These are phyloP conservation scores for Noctuana brunneofusca DNA, from an alignment of 2,888 invertebrate genomes.

Conservation along the genomic window DNA sequence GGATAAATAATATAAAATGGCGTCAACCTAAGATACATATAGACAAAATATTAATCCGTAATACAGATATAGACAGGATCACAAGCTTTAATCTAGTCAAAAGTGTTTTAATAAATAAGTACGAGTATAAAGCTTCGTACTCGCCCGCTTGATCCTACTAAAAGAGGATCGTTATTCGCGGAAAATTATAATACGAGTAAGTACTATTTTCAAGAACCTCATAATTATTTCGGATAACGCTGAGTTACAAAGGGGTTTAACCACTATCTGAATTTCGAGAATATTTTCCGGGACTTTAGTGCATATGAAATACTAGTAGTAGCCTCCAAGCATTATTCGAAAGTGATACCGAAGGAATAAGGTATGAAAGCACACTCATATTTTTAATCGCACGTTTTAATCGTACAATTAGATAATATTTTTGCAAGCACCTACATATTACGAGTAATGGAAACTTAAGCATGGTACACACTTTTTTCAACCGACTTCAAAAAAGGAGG, in stretches of 20 bases:
- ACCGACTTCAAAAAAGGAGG: too few species aligned
- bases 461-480: too few species aligned
- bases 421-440: too few species aligned
- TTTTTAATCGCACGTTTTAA: neutral
- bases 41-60: neutral
- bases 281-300: conserved; percentile 5
- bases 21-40: too few species aligned
- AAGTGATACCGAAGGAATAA: neutral
- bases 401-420: too few species aligned
- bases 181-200: conserved; percentile 13
- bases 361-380: neutral
- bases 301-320: neutral
- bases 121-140: neutral
- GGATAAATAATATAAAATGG: too few species aligned
- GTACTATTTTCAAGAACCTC: conserved; percentile 9
- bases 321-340: neutral
- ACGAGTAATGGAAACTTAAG: too few species aligned
- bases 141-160: conserved; percentile 3
- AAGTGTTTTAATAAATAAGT: conserved; percentile 8
- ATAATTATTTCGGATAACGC: conserved; percentile 26
- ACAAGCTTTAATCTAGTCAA: neutral
- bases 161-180: neutral
- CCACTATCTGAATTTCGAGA: neutral
- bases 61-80: neutral
- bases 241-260: conserved; percentile 8